Base-by-base conservation (phyloP, 2,888 invertebrate genomes). In the Acanthacorydalis orientalis region DNA sequence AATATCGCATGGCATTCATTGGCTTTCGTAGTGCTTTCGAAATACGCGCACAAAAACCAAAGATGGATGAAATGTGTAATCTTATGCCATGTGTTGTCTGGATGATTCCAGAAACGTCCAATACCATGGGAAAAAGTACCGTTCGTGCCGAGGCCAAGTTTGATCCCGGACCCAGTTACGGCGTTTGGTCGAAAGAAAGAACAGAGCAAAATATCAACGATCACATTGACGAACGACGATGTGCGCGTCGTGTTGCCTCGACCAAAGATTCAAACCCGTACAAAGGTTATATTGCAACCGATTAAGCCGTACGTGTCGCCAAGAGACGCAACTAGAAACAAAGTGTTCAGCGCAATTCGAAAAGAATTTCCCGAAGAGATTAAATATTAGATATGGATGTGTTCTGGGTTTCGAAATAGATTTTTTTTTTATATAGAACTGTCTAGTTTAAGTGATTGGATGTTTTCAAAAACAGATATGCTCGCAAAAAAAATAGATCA, bases 51-150 rank as follows among this genome's bases (percentile, higher is more conserved):
- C 16, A 35, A 14, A 34, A 44, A 44, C 7, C 23, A 42, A 42
- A 42, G 15, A 42, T 7, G 11, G 31, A 23, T 31, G 23, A 14
- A 45, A 38, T 49, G 51, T 52, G 23, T 23, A 23, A 23, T 23
- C 23, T 23, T 23, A 23, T 23, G 23, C 23, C 23, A 23, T 23
- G 23, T 23, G 23, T 23, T 23, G 23, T 50, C 43, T 46, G 49
- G 55, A 52, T 60, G 57, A 70, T 80, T 79, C 70, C 80, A 83
- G 83, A 80, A 77, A 69, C 76, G 75, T 65, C 69, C 74, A 67
- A 80, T 86, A 61, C 85, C 87, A 60, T 88, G 88, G 88, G 84
- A 87, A 69, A 85, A 84, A 75, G 83, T 84, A 68, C 88, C 88
- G 60, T 82, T 75, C 69, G 87, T 88, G 60, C 84, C 88, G 57